Percentiles rank a stretch among this genome's conserved stretches.
These are phyloP conservation scores for Actinemys pallida DNA, from an alignment of 2,113 vertebrate genomes.

Conservation along the genomic window DNA sequence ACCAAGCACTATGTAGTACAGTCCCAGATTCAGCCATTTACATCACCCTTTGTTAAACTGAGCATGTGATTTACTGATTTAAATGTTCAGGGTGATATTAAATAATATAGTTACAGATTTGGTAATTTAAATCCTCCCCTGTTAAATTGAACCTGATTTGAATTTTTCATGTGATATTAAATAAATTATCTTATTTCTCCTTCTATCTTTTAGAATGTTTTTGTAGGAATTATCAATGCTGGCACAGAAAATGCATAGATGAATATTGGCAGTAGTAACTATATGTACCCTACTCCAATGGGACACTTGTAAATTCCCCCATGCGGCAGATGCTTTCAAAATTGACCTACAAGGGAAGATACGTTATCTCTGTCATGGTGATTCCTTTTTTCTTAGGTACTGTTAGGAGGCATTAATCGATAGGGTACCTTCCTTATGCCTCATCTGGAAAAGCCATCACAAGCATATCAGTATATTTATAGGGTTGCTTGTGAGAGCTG, in stretches of 20 bases:
- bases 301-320: not conserved
- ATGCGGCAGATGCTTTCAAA: not conserved
- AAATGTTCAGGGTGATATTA: not conserved
- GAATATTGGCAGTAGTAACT: not conserved
- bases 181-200: conserved; percentile 15
- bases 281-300: not conserved
- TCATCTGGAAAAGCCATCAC: not conserved
- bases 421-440: not conserved
- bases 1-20: not conserved
- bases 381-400: not conserved
- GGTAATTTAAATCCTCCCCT: not conserved
- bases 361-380: not conserved
- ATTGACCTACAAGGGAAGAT: not conserved
- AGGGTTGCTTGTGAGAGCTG: not conserved
- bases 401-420: not conserved
- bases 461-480: not conserved
- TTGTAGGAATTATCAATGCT: not conserved
- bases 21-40: not conserved
- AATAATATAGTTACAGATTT: not conserved
- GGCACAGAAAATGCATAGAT: not conserved
- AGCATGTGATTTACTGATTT: not conserved
- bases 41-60: not conserved
- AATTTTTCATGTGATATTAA: not conserved
- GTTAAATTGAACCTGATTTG: conserved; percentile 5
- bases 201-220: not conserved